Percentiles rank a stretch among this genome's conserved stretches.
phyloP scores from a whole-genome alignment of 2,888 invertebrate genomes.

The Bellardia bayeri region DNA sequence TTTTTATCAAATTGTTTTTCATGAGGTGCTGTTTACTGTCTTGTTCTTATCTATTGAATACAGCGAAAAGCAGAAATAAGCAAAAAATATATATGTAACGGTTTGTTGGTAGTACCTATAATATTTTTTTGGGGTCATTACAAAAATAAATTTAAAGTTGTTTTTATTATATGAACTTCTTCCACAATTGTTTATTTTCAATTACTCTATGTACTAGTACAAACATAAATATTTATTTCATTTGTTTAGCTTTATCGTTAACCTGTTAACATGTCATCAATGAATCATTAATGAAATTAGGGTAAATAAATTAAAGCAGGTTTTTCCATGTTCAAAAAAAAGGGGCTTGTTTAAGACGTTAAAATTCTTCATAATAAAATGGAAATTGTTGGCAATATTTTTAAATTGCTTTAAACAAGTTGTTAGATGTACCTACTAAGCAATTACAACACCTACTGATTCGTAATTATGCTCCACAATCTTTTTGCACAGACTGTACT shows the following conservation, averaged over 20 bases:
- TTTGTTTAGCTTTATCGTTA: slow-evolving; percentile 43
- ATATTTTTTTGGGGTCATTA: slow-evolving; percentile 56
- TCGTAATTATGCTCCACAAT: not conserved
- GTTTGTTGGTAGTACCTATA: slow-evolving; percentile 15
- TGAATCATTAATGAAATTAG: slow-evolving; percentile 47
- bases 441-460: not conserved
- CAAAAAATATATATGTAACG: slow-evolving; percentile 40
- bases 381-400: too few species aligned
- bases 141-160: slow-evolving; percentile 23
- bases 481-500: slow-evolving; percentile 56
- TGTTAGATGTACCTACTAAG: too few species aligned
- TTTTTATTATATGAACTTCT: not conserved
- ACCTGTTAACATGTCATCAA: slow-evolving; percentile 39
- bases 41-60: slow-evolving; percentile 65
- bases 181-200: not conserved
- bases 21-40: slow-evolving; percentile 40
- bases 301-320: not conserved
- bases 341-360: not conserved
- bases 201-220: not conserved
- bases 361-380: too few species aligned
- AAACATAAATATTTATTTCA: not conserved
- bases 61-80: not conserved
- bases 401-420: too few species aligned
- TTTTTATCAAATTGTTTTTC: slow-evolving; percentile 48
- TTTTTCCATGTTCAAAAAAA: not conserved